Percentiles rank a stretch among this genome's conserved stretches.
phyloP scores from a whole-genome alignment of 2,888 invertebrate species.

The Eupelmus urozonus region DNA sequence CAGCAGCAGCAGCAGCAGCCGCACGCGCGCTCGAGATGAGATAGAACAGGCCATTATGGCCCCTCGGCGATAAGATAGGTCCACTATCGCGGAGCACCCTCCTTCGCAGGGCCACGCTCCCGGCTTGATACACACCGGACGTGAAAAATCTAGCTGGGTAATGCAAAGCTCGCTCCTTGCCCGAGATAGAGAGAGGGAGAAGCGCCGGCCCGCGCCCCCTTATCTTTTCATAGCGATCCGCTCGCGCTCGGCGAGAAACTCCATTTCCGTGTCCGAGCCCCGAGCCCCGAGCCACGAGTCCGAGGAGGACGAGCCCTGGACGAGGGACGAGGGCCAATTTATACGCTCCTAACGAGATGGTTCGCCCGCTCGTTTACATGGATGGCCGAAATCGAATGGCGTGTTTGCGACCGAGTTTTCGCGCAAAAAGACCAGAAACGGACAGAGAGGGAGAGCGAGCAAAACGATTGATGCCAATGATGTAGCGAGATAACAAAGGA shows the following conservation, averaged over 20 bases:
- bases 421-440: slow-evolving; percentile 11
- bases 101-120: slow-evolving; percentile 55
- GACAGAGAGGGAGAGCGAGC: slow-evolving; percentile 27
- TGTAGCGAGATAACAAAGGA: background rate
- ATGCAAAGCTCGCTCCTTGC: slow-evolving; percentile 49
- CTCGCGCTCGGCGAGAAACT: slow-evolving; percentile 71
- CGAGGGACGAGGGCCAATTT: slow-evolving; percentile 66
- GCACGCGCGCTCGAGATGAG: slow-evolving; percentile 69
- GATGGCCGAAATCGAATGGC: slow-evolving; percentile 64
- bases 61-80: slow-evolving; percentile 73
- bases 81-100: slow-evolving; percentile 65
- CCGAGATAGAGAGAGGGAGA: slow-evolving; percentile 58
- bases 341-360: slow-evolving; percentile 72
- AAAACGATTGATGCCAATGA: slow-evolving; percentile 22
- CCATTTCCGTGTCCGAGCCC: slow-evolving; percentile 76
- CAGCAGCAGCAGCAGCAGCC: slow-evolving; percentile 57
- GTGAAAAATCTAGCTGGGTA: slow-evolving; percentile 75
- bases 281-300: slow-evolving; percentile 51
- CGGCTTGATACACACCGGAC: slow-evolving; percentile 74
- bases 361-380: slow-evolving; percentile 72
- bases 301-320: background rate
- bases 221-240: slow-evolving; percentile 75
- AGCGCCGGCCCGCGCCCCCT: slow-evolving; percentile 71
- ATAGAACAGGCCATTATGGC: slow-evolving; percentile 75
- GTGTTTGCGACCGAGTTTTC: slow-evolving; percentile 45